Percentiles rank a stretch among this genome's conserved stretches.
phyloP scores from a whole-genome alignment of 2,888 invertebrate genomes.

The Sicus ferrugineus region DNA sequence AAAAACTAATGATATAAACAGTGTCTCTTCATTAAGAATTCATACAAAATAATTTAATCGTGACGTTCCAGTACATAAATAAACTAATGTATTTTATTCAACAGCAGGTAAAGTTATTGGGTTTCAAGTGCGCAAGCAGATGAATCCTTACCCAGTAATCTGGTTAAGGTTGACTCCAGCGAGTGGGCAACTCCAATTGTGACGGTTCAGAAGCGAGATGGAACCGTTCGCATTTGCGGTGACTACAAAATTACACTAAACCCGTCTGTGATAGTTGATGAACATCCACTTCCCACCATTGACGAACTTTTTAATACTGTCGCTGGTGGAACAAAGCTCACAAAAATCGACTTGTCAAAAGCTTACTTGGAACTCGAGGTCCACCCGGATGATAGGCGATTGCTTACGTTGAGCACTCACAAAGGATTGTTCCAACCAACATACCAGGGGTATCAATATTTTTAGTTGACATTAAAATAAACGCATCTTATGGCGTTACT shows the following conservation, averaged over 20 bases:
- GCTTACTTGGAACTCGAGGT: conserved; percentile 58
- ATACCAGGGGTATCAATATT: conserved; percentile 48
- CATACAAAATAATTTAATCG: not conserved
- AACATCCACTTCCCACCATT: conserved; percentile 47
- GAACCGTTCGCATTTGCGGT: conserved; percentile 45
- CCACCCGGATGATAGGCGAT: conserved; percentile 48
- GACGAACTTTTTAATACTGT: conserved; percentile 47
- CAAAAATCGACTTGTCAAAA: conserved; percentile 50
- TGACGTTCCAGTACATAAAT: conserved; percentile 21
- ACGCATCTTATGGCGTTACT: conserved; percentile 42
- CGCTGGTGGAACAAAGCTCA: conserved; percentile 44
- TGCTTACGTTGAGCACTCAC: conserved; percentile 54
- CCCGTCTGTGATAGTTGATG: conserved; percentile 44
- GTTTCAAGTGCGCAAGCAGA: conserved; percentile 32
- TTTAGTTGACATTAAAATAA: conserved; percentile 48
- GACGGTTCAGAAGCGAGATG: conserved; percentile 48
- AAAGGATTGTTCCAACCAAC: conserved; percentile 52
- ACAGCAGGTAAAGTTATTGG: conserved; percentile 31
- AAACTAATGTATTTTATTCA: conserved; percentile 34
- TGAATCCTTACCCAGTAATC: no score
- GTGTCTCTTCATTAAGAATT: not conserved
- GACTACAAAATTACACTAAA: conserved; percentile 49
- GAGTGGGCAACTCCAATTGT: conserved; percentile 55
- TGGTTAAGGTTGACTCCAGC: conserved; percentile 43
- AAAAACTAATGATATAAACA: not conserved